These are phyloP conservation scores for Hypotaenidia okinawae DNA, from an alignment of 2,797 vertebrate species.

Conservation along the genomic window DNA sequence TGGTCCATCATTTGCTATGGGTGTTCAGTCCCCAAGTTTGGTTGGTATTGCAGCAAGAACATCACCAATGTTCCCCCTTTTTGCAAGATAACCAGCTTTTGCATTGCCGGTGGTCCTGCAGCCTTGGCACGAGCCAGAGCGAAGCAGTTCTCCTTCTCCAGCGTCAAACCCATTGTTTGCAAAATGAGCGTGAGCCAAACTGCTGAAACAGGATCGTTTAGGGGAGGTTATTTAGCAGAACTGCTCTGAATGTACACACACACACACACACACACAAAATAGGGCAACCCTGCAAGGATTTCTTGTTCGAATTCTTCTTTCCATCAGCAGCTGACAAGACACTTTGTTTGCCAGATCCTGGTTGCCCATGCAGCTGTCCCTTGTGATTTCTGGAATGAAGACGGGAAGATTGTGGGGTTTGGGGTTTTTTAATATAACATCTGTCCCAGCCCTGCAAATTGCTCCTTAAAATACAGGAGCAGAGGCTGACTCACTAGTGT, in stretches of 20 bases:
- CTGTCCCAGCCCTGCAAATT: not conserved
- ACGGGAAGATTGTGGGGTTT: not conserved
- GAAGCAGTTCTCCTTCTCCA: not conserved
- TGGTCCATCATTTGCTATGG: not conserved
- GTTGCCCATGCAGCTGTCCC: not conserved
- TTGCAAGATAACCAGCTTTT: not conserved
- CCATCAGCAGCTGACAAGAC: not conserved
- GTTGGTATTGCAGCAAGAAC: no score
- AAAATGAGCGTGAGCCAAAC: not conserved
- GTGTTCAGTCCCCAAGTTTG: not conserved
- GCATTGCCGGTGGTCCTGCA: not conserved
- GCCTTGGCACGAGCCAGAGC: not conserved
- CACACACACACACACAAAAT: not conserved
- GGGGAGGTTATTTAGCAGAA: not conserved
- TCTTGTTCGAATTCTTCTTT: not conserved
- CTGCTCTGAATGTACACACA: not conserved
- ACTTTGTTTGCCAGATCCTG: not conserved
- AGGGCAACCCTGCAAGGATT: not conserved
- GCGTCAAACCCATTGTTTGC: not conserved
- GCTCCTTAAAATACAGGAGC: not conserved
- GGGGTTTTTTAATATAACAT: not conserved
- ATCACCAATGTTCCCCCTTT: not conserved
- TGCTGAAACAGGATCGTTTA: not conserved
- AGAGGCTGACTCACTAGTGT: not conserved
- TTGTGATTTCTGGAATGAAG: constrained; percentile 3